Evolutionary conservation across 2,888 invertebrate genomes (phyloP).

Genomic region (Drosophila macrothrix): DNA sequence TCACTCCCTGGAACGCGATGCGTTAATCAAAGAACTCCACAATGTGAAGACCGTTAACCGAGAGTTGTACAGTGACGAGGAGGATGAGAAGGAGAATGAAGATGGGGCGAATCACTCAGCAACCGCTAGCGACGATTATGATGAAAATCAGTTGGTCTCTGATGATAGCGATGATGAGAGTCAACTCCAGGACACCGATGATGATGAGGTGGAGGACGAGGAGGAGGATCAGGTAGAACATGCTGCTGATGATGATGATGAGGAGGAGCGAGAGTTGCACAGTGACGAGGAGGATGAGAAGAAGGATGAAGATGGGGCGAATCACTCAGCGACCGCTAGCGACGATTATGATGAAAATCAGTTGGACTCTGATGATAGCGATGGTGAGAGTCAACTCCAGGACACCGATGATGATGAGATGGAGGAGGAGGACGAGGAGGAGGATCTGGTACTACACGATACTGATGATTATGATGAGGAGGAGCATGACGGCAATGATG

Average conservation of each 20-base stretch:
- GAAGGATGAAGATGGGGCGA: neutral
- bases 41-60: conserved; percentile 58
- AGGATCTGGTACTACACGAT: neutral
- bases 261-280: conserved; percentile 7
- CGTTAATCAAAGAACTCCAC: conserved; percentile 73
- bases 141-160: neutral
- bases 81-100: neutral
- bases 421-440: neutral
- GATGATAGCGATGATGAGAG: neutral
- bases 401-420: neutral
- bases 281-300: neutral
- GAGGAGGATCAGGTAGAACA: neutral
- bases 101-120: neutral
- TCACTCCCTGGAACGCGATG: conserved; percentile 78
- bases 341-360: conserved; percentile 7
- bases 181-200: neutral
- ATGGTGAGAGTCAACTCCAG: neutral
- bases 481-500: conserved; percentile 10
- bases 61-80: neutral
- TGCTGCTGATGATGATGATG: neutral
- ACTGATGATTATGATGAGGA: conserved; percentile 19
- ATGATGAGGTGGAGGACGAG: neutral
- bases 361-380: neutral
- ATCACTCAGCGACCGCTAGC: neutral
- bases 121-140: conserved; percentile 7